Conservation (phyloP, 2,888 invertebrate genomes). For the Neelides folsomi region DNA sequence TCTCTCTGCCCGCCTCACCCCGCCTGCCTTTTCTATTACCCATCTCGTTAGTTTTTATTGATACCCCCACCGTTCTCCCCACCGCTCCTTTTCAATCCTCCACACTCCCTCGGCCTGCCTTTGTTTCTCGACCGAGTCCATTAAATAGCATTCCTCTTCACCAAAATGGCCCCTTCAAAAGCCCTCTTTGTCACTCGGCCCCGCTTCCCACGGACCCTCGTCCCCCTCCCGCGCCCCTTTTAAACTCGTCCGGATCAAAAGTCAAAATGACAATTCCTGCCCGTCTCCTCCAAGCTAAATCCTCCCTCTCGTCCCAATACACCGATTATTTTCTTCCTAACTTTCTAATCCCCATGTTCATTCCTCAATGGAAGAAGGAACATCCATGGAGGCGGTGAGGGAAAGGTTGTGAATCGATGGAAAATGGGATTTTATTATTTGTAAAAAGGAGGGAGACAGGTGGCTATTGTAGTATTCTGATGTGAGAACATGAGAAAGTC, state of each 20-base stretch:
- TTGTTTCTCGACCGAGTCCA: constrained; percentile 3
- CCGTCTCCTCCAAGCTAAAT: constrained; percentile 7
- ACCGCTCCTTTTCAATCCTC: constrained; percentile 4
- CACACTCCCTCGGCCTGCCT: constrained; percentile 1
- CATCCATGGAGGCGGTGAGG: no score
- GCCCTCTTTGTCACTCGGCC: neutral
- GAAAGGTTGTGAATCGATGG: no score
- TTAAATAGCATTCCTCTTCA: neutral
- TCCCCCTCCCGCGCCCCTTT: neutral
- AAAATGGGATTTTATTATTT: no score
- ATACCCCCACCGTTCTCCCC: constrained; percentile 2
- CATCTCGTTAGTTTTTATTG: neutral
- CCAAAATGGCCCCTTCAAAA: neutral
- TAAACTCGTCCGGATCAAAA: neutral
- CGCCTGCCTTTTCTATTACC: constrained; percentile 4
- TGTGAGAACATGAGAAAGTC: no score
- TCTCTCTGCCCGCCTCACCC: constrained; percentile 2
- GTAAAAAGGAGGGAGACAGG: no score
- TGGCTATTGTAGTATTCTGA: no score
- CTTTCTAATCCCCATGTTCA: no score
- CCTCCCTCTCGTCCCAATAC: constrained; percentile 6
- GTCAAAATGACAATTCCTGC: neutral
- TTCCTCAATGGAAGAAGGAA: no score
- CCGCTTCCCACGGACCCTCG: neutral
- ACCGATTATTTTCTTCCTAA: neutral